Evolutionary conservation across 2,797 vertebrate genomes (phyloP), one percentile per base, ranked within the genome.

Genomic region (Lepilemur ruficaudatus): DNA sequence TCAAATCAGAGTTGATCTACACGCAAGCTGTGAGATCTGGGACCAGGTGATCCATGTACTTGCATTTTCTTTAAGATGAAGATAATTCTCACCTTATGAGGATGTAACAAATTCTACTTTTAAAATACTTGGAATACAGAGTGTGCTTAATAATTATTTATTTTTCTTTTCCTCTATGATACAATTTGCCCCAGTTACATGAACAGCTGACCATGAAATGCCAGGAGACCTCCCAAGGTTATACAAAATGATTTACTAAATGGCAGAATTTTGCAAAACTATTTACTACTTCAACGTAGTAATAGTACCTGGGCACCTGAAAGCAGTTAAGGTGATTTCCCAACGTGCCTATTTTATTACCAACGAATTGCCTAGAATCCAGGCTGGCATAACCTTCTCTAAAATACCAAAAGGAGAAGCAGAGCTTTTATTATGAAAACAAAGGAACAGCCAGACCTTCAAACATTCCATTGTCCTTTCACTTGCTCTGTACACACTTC

Each of bases 211-310:
- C 89, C 86, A 70, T 70, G 92, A 94, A 57, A 96, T 67, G 59
- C 73, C 76, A 93, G 70, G 38, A 89, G n/a, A 94, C 14, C 76
- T 61, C 67, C 89, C 67, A 72, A 83, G 48, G 46, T 35, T 46
- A 87, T n/a, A 94, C 43, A 69, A 94, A 91, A 78, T 92, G 84
- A 81, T 80, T 79, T 61, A 84, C 55, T 86, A 93, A 95, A 48
- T 25, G 67, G 67, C 50, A 96, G 75, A 59, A 89, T 63, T 95
- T 81, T 72, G 59, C 86, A 73, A 75, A 94, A 90, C 30, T 69
- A 43, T 83, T 93, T 79, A 81, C 41, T 87, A 41, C n/a, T 59
- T 91, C 25, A 25, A 13, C 89, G 30, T 38, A 55, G 55, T 41
- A 93, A 83, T 23, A 78, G 52, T 55, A 89, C 61, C 78, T 50